Conservation (phyloP, 1,140 invertebrate species). For the Trypoxylus dichotomus region DNA sequence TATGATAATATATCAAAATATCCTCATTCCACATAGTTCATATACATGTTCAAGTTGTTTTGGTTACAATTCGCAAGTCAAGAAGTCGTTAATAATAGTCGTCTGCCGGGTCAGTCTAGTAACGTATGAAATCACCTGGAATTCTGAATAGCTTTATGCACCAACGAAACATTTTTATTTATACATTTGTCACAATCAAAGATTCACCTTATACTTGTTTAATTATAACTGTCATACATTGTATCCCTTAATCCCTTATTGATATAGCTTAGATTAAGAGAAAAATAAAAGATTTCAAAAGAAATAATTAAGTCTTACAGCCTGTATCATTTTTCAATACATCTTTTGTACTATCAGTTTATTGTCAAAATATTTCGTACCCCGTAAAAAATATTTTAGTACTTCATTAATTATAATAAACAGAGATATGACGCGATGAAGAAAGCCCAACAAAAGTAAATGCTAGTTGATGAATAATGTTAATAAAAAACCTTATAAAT, state of each 20-base stretch:
- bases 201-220: background rate
- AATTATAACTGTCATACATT: background rate
- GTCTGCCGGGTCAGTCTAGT: conserved; percentile 51
- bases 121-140: conserved; percentile 42
- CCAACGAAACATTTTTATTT: conserved; percentile 17
- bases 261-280: background rate
- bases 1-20: conserved; percentile 8
- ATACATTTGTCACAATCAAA: background rate
- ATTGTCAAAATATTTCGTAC: background rate
- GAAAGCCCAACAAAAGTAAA: too few relatives aligned
- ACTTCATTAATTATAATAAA: too few relatives aligned
- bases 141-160: conserved; percentile 41
- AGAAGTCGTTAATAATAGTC: conserved; percentile 43
- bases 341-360: background rate
- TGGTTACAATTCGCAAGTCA: conserved; percentile 27
- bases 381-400: too few relatives aligned
- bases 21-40: background rate
- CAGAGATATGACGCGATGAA: too few relatives aligned
- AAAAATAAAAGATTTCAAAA: background rate
- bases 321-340: conserved; percentile 1
- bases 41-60: background rate
- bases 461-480: too few relatives aligned
- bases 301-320: background rate
- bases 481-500: too few relatives aligned
- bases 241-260: background rate